phyloP scores from a whole-genome alignment of 92 coral and sea anemone species.

The Epizoanthus illoricatus region DNA sequence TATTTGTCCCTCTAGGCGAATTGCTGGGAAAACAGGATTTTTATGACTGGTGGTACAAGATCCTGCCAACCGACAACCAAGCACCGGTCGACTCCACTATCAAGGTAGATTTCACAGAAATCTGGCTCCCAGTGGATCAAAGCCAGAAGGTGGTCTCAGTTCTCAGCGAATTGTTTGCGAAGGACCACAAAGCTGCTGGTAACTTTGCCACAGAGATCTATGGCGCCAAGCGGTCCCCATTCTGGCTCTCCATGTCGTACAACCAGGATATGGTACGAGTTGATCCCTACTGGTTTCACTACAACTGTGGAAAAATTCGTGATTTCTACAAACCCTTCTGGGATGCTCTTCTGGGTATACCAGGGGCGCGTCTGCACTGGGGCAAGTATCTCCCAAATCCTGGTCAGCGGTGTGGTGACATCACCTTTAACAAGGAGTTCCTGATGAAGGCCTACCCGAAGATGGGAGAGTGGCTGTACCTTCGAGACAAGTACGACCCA shows the following conservation, averaged over 20 bases:
- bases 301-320: slow-evolving; percentile 62
- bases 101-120: slow-evolving; percentile 68
- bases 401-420: slow-evolving; percentile 57
- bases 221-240: slow-evolving; percentile 67
- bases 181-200: slow-evolving; percentile 51
- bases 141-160: slow-evolving; percentile 61
- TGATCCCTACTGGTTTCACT: slow-evolving; percentile 76
- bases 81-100: slow-evolving; percentile 56
- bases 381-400: slow-evolving; percentile 80
- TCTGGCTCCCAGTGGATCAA: slow-evolving; percentile 67
- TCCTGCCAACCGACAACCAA: slow-evolving; percentile 71
- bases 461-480: slow-evolving; percentile 62
- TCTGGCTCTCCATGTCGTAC: slow-evolving; percentile 79
- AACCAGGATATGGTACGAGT: slow-evolving; percentile 59
- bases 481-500: slow-evolving; percentile 63
- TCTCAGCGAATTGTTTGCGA: slow-evolving; percentile 44
- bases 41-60: slow-evolving; percentile 57
- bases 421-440: slow-evolving; percentile 62
- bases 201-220: slow-evolving; percentile 74
- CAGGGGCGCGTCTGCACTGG: slow-evolving; percentile 78
- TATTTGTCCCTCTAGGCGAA: too few species aligned
- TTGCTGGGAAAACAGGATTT: slow-evolving; percentile 12
- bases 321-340: slow-evolving; percentile 59
- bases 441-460: slow-evolving; percentile 68
- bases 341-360: slow-evolving; percentile 62